Conservation (phyloP, 1,140 invertebrate genomes). For the Hyles euphorbiae region DNA sequence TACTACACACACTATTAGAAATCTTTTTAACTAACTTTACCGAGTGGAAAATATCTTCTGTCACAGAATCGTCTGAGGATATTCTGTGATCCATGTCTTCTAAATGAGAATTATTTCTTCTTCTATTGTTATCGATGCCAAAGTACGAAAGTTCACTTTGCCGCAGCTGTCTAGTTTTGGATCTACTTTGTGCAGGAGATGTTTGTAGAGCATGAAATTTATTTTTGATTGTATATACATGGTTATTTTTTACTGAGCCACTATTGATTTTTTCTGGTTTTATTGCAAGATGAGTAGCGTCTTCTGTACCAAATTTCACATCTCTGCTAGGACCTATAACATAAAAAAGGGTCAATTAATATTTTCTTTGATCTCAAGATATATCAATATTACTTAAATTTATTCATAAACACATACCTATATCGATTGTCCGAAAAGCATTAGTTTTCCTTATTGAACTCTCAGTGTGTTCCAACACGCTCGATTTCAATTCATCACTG, state of each 20-base stretch:
- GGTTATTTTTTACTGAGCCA: background rate
- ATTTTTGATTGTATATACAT: constrained; percentile 18
- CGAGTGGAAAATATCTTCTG: constrained; percentile 53
- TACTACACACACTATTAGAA: constrained; percentile 58
- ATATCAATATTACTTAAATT: no score
- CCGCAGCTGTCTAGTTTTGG: constrained; percentile 55
- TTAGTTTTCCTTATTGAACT: constrained; percentile 24
- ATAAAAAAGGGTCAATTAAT: background rate
- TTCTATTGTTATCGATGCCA: constrained; percentile 37
- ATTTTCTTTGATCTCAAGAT: no score
- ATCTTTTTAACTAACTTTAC: constrained; percentile 56
- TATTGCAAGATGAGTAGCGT: background rate
- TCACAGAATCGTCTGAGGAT: constrained; percentile 14
- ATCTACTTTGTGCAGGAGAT: constrained; percentile 28
- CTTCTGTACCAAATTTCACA: constrained; percentile 10
- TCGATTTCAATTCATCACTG: constrained; percentile 35
- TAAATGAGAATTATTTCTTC: constrained; percentile 3
- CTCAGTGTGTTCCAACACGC: constrained; percentile 25
- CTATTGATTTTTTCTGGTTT: background rate
- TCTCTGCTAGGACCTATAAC: constrained; percentile 38
- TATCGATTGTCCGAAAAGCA: constrained; percentile 40
- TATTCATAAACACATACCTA: constrained; percentile 29
- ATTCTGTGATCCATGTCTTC: background rate
- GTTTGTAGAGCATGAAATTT: constrained; percentile 28
- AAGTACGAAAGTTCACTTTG: constrained; percentile 63